Conservation (phyloP, 30 jellyfish, hydroid and myxozoan genomes). For the Aurelia aurita region DNA sequence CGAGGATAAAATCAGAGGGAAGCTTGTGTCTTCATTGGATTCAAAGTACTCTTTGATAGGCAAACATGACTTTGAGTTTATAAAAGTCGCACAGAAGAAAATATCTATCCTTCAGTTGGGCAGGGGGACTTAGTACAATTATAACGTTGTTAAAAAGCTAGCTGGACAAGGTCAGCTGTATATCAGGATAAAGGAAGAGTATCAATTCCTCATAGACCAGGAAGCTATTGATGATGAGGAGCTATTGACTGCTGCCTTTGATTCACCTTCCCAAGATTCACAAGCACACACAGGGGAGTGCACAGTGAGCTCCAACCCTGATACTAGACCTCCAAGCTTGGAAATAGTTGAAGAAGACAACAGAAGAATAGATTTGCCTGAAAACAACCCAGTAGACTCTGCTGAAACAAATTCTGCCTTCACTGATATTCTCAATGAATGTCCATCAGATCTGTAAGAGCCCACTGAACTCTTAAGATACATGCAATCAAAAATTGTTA, state of each 20-base stretch:
- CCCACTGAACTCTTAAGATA: conserved; percentile 35
- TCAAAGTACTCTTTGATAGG: neutral
- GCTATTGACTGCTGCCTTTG: neutral
- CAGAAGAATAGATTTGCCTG: conserved; percentile 4
- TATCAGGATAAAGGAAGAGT: conserved; percentile 13
- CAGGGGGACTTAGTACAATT: neutral
- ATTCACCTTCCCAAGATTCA: neutral
- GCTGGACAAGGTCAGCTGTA: conserved; percentile 14
- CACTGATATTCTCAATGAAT: no score
- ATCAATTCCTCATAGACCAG: neutral
- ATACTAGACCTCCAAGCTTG: no score
- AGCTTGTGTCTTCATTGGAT: neutral
- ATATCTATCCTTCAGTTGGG: neutral
- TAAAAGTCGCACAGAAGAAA: conserved; percentile 16
- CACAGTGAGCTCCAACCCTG: no score
- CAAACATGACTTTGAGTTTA: no score
- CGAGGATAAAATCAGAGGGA: no score
- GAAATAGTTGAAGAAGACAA: no score
- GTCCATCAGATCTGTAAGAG: conserved; percentile 21
- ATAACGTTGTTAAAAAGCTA: conserved; percentile 2
- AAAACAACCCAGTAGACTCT: no score
- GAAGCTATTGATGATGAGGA: neutral
- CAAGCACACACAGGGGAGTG: neutral
- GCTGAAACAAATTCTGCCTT: no score
- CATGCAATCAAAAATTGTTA: conserved; percentile 36